A percentile compares a stretch with the other conserved stretches of the same genome.
Evolutionary conservation across 2,888 invertebrate genomes (phyloP).

Genomic region (Cosmorhoe ocellata): DNA sequence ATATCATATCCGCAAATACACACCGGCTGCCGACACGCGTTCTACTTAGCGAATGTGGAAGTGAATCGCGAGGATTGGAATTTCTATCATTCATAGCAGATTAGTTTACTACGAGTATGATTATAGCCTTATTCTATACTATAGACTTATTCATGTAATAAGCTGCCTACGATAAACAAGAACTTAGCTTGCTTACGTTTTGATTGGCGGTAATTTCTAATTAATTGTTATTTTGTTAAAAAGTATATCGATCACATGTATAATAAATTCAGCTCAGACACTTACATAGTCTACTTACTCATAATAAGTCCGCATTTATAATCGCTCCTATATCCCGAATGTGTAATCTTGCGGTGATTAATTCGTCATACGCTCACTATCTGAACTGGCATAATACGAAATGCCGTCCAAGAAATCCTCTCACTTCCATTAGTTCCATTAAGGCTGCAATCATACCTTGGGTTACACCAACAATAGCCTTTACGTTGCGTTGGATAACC

Average conservation of each 20-base stretch:
- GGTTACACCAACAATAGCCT: constrained; percentile 21
- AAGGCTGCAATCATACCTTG: constrained; percentile 21
- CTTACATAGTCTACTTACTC: too few species aligned
- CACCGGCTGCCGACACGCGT: constrained; percentile 11
- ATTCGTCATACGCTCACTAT: constrained; percentile 4
- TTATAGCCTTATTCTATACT: too few species aligned
- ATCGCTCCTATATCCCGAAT: neutral
- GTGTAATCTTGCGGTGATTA: constrained; percentile 7
- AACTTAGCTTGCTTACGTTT: too few species aligned
- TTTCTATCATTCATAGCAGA: constrained; percentile 17
- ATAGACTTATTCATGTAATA: too few species aligned
- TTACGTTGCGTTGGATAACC: constrained; percentile 15
- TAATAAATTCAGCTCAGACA: too few species aligned
- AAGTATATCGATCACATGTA: too few species aligned
- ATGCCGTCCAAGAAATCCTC: constrained; percentile 14
- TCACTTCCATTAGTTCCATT: constrained; percentile 25
- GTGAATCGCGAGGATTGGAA: constrained; percentile 19
- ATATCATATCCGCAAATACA: constrained; percentile 29
- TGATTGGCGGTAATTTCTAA: too few species aligned
- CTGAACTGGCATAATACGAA: constrained; percentile 9
- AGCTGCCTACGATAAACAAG: too few species aligned
- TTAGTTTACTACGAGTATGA: too few species aligned
- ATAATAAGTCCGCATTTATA: too few species aligned
- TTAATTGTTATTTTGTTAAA: too few species aligned
- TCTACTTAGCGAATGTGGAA: constrained; percentile 23